These are phyloP conservation scores for Spheniscus mendiculus DNA, from an alignment of 2,113 vertebrate genomes.

Conservation along the genomic window DNA sequence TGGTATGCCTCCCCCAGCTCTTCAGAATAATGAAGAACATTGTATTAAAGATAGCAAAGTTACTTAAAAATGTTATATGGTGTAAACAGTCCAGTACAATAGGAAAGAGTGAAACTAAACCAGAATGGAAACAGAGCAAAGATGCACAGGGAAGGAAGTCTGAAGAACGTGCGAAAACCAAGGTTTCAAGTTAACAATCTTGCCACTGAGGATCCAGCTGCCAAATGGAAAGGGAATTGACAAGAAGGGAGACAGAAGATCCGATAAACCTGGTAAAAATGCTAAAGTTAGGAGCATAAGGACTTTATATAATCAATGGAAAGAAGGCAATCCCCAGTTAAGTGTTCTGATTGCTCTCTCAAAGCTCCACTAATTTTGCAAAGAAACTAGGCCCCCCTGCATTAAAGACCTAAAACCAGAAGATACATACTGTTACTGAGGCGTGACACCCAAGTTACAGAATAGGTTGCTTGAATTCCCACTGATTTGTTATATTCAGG, in stretches of 20 bases:
- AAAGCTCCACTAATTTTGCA: not conserved
- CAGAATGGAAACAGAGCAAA: not conserved
- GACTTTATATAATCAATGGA: not conserved
- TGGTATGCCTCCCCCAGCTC: not conserved
- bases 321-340: not conserved
- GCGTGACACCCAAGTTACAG: not conserved
- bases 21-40: not conserved
- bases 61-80: not conserved
- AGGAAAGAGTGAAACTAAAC: not conserved
- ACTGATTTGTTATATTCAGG: not conserved
- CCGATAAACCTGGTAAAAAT: not conserved
- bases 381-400: not conserved
- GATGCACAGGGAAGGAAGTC: not conserved
- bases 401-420: not conserved
- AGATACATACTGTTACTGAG: not conserved
- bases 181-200: not conserved
- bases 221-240: not conserved
- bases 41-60: not conserved
- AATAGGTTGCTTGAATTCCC: not conserved
- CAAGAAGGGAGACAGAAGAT: not conserved
- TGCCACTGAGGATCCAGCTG: not conserved
- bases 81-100: not conserved
- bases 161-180: not conserved
- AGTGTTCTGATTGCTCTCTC: not conserved
- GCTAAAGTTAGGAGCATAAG: accelerated